A percentile compares a stretch with the other conserved stretches of the same genome.
These are phyloP conservation scores for Paedocypris micromegethes DNA, from an alignment of 2,797 vertebrate genomes.

Conservation along the genomic window DNA sequence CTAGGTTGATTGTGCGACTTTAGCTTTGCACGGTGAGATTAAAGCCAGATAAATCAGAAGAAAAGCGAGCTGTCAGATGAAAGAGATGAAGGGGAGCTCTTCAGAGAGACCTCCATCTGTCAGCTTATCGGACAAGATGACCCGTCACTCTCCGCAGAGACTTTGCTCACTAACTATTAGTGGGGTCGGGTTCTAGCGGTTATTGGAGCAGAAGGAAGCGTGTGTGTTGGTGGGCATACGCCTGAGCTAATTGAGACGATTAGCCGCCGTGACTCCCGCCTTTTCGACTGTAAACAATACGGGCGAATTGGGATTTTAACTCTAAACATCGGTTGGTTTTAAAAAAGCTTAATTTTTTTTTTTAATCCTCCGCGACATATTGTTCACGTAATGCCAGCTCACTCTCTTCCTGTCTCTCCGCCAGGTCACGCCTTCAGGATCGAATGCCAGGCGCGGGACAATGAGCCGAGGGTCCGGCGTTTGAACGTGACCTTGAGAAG, in stretches of 20 bases:
- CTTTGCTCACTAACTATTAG: slow-evolving; percentile 7
- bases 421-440: not conserved
- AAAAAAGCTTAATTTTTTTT: slow-evolving; percentile 1
- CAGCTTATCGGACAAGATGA: slow-evolving; percentile 25
- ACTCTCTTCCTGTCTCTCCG: not conserved
- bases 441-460: slow-evolving; percentile 4
- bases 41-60: slow-evolving; percentile 15
- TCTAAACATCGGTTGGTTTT: slow-evolving; percentile 1
- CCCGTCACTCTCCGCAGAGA: slow-evolving; percentile 16
- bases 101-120: slow-evolving; percentile 33
- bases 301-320: not conserved
- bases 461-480: slow-evolving; percentile 9
- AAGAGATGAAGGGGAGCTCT: slow-evolving; percentile 27
- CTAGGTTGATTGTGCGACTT: no score
- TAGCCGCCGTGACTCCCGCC: not conserved
- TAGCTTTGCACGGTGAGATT: not conserved
- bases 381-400: slow-evolving; percentile 6
- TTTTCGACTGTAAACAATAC: not conserved
- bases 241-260: not conserved
- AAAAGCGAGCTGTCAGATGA: slow-evolving; percentile 21
- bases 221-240: not conserved
- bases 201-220: slow-evolving; percentile 11
- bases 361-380: slow-evolving; percentile 20
- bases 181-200: slow-evolving; percentile 1
- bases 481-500: slow-evolving; percentile 3